These are phyloP conservation scores for Psittacula derbiana DNA, from an alignment of 2,797 vertebrate genomes.

Conservation along the genomic window DNA sequence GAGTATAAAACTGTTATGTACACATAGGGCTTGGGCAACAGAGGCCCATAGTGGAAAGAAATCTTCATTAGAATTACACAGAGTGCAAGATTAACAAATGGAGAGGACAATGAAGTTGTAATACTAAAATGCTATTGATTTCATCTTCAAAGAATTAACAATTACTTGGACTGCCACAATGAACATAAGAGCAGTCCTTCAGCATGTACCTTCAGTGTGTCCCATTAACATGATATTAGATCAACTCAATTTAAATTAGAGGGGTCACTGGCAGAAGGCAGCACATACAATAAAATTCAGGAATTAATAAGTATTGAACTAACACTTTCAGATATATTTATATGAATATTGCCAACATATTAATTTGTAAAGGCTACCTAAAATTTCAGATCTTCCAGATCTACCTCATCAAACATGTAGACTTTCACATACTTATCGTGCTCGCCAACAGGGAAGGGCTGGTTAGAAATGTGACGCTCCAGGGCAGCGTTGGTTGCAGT, in stretches of 20 bases:
- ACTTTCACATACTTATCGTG: background rate
- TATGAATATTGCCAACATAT: background rate
- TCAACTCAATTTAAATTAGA: background rate
- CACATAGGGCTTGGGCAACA: background rate
- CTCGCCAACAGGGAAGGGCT: too few species aligned
- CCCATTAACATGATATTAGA: background rate
- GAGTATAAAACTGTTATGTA: background rate
- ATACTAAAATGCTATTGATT: background rate
- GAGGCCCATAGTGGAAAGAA: background rate
- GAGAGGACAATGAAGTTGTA: background rate
- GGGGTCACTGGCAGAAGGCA: background rate
- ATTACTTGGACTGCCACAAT: background rate
- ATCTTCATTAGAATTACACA: background rate
- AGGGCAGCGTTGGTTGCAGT: too few species aligned
- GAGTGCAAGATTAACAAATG: background rate
- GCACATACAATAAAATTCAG: background rate
- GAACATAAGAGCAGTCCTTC: background rate
- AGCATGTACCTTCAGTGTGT: background rate
- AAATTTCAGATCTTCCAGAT: background rate
- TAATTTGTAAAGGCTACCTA: background rate
- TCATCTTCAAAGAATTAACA: background rate
- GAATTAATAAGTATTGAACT: background rate
- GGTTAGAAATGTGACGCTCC: too few species aligned
- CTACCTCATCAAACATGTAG: background rate
- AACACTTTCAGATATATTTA: background rate